phyloP scores from a whole-genome alignment of 2,797 vertebrate species.

The Kryptopterus vitreolus region DNA sequence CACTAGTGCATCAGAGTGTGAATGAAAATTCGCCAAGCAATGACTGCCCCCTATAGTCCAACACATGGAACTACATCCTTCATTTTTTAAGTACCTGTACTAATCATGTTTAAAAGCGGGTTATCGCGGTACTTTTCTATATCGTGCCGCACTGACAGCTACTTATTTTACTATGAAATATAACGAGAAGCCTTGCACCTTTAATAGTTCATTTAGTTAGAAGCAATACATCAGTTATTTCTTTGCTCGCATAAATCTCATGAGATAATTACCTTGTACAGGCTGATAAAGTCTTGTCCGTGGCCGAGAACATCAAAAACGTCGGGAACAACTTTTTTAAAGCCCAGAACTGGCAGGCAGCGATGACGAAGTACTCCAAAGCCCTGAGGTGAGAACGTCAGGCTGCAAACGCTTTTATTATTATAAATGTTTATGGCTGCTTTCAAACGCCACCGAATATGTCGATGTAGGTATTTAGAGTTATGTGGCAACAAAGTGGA shows the following conservation, averaged over 20 bases:
- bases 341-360: constrained; percentile 87
- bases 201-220: not conserved
- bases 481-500: constrained; percentile 75
- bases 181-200: not conserved
- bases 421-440: not conserved
- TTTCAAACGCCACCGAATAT: not conserved
- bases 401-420: not conserved
- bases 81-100: no score
- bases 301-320: constrained; percentile 91
- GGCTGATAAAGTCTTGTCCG: constrained; percentile 84
- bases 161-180: not conserved
- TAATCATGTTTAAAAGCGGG: no score
- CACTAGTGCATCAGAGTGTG: no score
- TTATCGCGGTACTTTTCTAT: no score
- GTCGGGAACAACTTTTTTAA: constrained; percentile 94
- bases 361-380: constrained; percentile 91
- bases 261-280: constrained; percentile 60
- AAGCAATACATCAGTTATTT: no score
- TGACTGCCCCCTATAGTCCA: no score
- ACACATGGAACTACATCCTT: no score
- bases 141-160: no score
- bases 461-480: constrained; percentile 83
- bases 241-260: not conserved
- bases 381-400: constrained; percentile 82
- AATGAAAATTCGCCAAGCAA: no score